phyloP scores from a whole-genome alignment of 1,140 invertebrate species.

The Bombus difficillimus region DNA sequence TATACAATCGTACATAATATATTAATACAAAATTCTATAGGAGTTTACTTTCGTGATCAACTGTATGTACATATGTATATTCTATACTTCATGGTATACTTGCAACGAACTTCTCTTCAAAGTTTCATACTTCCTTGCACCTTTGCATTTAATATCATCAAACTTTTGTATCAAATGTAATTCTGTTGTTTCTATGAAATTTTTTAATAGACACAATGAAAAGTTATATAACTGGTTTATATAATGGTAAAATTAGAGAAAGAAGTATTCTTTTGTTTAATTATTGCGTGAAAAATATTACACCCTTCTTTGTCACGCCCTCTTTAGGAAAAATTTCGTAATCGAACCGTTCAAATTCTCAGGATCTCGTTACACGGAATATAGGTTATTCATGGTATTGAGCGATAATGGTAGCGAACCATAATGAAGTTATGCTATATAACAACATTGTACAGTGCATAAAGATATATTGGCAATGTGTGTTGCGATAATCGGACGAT shows the following conservation, averaged over 20 bases:
- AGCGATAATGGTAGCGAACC: not conserved
- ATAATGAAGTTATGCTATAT: not conserved
- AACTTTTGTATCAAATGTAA: not conserved
- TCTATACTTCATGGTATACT: not conserved
- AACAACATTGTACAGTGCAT: not conserved
- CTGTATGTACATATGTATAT: no score
- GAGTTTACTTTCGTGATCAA: not conserved
- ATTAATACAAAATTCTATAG: not conserved
- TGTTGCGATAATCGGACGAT: not conserved
- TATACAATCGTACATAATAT: not conserved
- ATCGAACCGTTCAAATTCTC: not conserved
- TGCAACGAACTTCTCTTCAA: not conserved
- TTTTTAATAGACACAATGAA: not conserved
- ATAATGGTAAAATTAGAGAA: not conserved
- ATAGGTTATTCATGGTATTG: constrained; percentile 3
- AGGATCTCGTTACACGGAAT: not conserved
- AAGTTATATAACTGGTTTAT: not conserved
- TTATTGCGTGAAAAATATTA: not conserved
- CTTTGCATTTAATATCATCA: constrained; percentile 21
- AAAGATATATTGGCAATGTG: not conserved
- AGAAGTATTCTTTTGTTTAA: not conserved
- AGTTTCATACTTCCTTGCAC: not conserved
- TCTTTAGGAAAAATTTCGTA: not conserved
- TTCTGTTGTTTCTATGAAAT: constrained; percentile 5
- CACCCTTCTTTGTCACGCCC: not conserved